These are phyloP conservation scores for Zoanthus gigantus DNA, from an alignment of 92 coral and sea anemone genomes.

Conservation along the genomic window DNA sequence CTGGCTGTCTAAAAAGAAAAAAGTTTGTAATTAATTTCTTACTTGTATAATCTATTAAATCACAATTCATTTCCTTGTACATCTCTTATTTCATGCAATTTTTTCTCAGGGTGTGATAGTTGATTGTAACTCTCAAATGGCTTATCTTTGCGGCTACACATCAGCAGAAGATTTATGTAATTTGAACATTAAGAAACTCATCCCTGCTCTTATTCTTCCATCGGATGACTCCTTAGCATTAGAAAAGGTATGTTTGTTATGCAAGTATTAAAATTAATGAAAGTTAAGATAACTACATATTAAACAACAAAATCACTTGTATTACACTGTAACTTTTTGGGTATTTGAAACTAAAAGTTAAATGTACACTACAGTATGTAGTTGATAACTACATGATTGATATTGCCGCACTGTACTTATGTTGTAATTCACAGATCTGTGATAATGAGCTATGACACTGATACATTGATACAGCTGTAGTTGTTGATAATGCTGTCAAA, in stretches of 20 bases:
- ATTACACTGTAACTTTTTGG: too few species aligned
- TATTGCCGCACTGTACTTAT: neutral
- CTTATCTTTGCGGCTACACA: slow-evolving; percentile 83
- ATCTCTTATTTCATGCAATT: neutral
- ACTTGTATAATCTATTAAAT: too few species aligned
- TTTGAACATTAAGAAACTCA: slow-evolving; percentile 72
- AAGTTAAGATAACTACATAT: too few species aligned
- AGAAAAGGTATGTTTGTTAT: slow-evolving; percentile 63
- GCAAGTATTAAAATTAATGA: too few species aligned
- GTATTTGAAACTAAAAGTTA: neutral
- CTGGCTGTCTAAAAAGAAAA: too few species aligned
- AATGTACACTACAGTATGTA: neutral
- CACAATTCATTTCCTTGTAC: too few species aligned
- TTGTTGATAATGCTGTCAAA: neutral
- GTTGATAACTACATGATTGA: neutral
- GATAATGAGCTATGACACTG: neutral
- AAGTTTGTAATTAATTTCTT: too few species aligned
- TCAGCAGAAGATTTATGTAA: slow-evolving; percentile 66
- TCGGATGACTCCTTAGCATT: slow-evolving; percentile 55
- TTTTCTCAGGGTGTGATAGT: slow-evolving; percentile 79
- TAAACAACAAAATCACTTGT: too few species aligned
- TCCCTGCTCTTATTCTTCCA: slow-evolving; percentile 86
- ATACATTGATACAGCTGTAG: neutral
- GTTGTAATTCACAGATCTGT: neutral
- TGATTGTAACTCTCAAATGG: slow-evolving; percentile 86